Base-by-base conservation (phyloP, 2,797 vertebrate genomes). In the Potorous gilbertii region DNA sequence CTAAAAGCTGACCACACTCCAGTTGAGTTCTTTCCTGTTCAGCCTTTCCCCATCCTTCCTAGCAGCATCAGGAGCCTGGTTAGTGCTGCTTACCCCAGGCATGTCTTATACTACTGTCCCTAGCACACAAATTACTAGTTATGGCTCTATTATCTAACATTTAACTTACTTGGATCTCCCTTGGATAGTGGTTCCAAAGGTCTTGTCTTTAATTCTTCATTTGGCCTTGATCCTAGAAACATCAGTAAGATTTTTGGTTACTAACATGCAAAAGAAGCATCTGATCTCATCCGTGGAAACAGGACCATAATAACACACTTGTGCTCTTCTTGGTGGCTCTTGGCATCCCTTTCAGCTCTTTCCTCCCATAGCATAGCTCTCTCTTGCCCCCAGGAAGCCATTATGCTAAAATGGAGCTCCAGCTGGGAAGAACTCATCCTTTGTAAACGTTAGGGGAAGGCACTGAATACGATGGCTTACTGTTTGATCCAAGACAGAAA, bases 131-230 rank as follows among this genome's bases (percentile, higher is more conserved):
- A 50, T 50, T 27, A 10, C 74, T 87, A 46, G 74, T 87, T 87
- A 50, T 46, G 9, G 31, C 40, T 87, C 74, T 50, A 46, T 50
- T n/a, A 96, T 96, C 55, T 94, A 66, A 87, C 9, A 46, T 91
- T 92, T 62, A 92, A 99, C 99, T 0, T 99, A 99, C 99, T 99
- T 98, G 99, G 98, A 97, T 99, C 99, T 98, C 99, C 99, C 95
- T 99, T 99, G 89, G 99, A 98, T 56, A 96, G 97, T 6, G 98
- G 97, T 54, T 99, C 99, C 66, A 98, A 98, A 0, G 98, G 97
- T 98, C 99, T 99, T 1, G 98, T 98, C 96, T 98, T 98, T 54
- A 99, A 96, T 95, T 99, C 99, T 98, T 99, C 99, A 94, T 98
- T 99, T 96, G 98, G 93, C 55, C 94, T 98, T 96, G 99, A 99